These are phyloP conservation scores for Microdon myrmicae DNA, from an alignment of 2,888 invertebrate genomes.

Conservation along the genomic window DNA sequence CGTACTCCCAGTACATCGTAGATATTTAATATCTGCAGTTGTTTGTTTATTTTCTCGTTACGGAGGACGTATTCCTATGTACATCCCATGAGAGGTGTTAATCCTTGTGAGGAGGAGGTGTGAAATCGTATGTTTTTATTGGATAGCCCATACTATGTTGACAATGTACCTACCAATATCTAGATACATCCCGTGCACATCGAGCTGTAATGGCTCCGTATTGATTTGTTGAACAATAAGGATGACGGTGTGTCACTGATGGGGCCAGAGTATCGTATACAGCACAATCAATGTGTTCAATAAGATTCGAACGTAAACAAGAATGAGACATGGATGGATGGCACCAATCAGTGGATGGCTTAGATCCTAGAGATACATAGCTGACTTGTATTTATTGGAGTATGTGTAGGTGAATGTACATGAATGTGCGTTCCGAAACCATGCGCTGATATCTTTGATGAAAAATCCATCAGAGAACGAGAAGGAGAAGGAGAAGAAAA, in stretches of 20 bases:
- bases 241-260: neutral
- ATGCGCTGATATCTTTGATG: neutral
- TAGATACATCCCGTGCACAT: neutral
- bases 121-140: slow-evolving; percentile 31
- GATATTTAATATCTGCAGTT: slow-evolving; percentile 49
- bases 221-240: slow-evolving; percentile 30
- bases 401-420: too few relatives aligned
- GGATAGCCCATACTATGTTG: slow-evolving; percentile 18
- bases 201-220: slow-evolving; percentile 6
- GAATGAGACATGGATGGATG: slow-evolving; percentile 21
- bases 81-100: slow-evolving; percentile 33
- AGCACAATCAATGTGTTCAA: slow-evolving; percentile 25
- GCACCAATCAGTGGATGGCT: slow-evolving; percentile 23
- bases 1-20: too few relatives aligned
- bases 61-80: slow-evolving; percentile 6
- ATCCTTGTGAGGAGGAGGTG: slow-evolving; percentile 31
- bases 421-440: too few relatives aligned
- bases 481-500: slow-evolving; percentile 10
- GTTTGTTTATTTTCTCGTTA: slow-evolving; percentile 44
- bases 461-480: slow-evolving; percentile 13
- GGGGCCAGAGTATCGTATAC: too few relatives aligned
- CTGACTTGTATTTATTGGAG: neutral
- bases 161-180: slow-evolving; percentile 1
- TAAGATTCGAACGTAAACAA: slow-evolving; percentile 14
- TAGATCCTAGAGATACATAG: slow-evolving; percentile 6